Conservation (phyloP, 2,113 vertebrate species). For the Macrotus californicus region DNA sequence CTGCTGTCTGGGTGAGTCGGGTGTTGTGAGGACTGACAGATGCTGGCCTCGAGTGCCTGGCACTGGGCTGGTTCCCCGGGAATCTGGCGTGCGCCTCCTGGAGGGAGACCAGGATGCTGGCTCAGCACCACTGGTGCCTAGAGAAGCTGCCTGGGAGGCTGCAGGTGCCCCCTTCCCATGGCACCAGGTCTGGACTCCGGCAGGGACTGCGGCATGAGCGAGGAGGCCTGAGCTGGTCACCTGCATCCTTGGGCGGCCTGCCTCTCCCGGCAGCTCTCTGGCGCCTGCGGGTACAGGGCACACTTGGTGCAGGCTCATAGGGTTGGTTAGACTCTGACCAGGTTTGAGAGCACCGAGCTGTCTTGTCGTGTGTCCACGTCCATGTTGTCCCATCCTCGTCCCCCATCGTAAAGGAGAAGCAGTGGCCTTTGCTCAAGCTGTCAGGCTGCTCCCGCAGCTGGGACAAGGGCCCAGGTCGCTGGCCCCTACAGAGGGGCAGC, state of each 20-base stretch:
- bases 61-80: rapidly evolving
- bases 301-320: neutral
- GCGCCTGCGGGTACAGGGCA: neutral
- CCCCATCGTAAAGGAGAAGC: neutral
- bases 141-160: neutral
- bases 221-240: neutral
- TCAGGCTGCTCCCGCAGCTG: neutral
- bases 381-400: neutral
- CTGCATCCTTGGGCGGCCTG: too few relatives aligned
- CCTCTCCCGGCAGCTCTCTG: neutral
- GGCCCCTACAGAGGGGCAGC: neutral
- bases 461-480: rapidly evolving
- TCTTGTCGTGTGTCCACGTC: neutral
- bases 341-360: neutral
- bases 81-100: neutral
- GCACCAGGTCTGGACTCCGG: neutral
- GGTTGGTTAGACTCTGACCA: neutral
- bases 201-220: too few relatives aligned
- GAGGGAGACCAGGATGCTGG: neutral
- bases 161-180: neutral
- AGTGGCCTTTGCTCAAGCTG: neutral
- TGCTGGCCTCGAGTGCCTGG: neutral
- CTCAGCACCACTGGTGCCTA: neutral
- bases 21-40: neutral
- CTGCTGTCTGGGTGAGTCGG: rapidly evolving